Percentiles rank a stretch among this genome's conserved stretches.
Evolutionary conservation across 2,888 invertebrate genomes (phyloP).

Genomic region (Blera fallax): DNA sequence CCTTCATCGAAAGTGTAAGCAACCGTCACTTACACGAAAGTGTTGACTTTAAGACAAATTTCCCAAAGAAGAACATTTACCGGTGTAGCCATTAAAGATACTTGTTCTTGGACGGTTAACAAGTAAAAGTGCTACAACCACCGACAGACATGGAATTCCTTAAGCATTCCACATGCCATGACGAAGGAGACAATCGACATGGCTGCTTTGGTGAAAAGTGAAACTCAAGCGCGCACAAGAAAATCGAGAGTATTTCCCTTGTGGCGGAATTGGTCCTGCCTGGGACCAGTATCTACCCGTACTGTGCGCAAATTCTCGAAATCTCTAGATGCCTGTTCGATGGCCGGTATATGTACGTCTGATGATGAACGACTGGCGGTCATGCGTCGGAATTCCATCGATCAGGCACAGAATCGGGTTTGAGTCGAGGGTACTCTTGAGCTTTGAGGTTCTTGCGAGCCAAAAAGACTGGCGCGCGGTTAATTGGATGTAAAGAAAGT

Average conservation of each 20-base stretch:
- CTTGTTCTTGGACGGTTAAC: conserved; percentile 33
- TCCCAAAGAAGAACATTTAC: conserved; percentile 53
- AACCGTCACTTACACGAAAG: conserved; percentile 18
- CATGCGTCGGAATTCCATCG: conserved; percentile 70
- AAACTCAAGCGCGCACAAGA: conserved; percentile 40
- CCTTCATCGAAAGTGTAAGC: conserved; percentile 69
- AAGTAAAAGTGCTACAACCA: conserved; percentile 59
- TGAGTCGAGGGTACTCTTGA: too few species aligned
- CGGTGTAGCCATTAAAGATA: conserved; percentile 22
- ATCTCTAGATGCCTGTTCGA: conserved; percentile 44
- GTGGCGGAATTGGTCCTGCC: conserved; percentile 62
- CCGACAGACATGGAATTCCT: conserved; percentile 39
- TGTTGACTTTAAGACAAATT: conserved; percentile 25
- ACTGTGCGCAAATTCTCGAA: conserved; percentile 29
- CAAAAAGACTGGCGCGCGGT: conserved; percentile 14
- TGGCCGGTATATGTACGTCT: conserved; percentile 64
- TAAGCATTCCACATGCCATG: conserved; percentile 56
- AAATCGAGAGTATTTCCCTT: conserved; percentile 72
- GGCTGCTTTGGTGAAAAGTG: conserved; percentile 54
- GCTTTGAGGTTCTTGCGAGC: conserved; percentile 29
- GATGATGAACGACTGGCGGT: conserved; percentile 64
- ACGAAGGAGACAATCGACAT: conserved; percentile 34
- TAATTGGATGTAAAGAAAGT: conserved; percentile 63
- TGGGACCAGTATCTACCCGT: conserved; percentile 14
- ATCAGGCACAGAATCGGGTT: conserved; percentile 55